Conservation (phyloP, 2,888 invertebrate genomes). For the Tipula unca region DNA sequence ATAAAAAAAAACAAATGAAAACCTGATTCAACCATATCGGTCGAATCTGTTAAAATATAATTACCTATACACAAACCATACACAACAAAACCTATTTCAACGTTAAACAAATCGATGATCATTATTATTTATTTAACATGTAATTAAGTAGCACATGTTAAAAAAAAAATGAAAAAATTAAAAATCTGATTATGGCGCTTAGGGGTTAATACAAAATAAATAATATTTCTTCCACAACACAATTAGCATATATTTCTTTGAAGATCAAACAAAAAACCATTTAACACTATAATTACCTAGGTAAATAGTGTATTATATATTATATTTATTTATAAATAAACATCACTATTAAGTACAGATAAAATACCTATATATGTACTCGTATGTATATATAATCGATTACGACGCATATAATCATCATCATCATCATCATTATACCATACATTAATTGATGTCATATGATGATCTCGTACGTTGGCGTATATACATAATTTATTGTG, state of each 20-base stretch:
- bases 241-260: conserved; percentile 14
- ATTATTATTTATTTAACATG: not conserved
- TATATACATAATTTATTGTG: too few species aligned
- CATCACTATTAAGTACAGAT: not conserved
- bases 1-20: too few species aligned
- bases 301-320: not conserved
- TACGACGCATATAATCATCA: not conserved
- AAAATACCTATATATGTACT: too few species aligned
- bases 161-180: not conserved
- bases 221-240: not conserved
- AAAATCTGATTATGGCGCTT: not conserved
- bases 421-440: not conserved
- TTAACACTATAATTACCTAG: conserved; percentile 14
- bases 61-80: not conserved
- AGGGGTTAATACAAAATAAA: conserved; percentile 14
- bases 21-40: not conserved
- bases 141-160: conserved; percentile 14
- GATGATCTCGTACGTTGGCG: not conserved
- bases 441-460: not conserved
- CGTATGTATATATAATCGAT: not conserved
- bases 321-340: not conserved
- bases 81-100: not conserved
- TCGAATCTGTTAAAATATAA: not conserved
- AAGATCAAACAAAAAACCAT: conserved; percentile 14
- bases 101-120: not conserved